Conservation (phyloP, 1,140 invertebrate species). For the Apis florea region DNA sequence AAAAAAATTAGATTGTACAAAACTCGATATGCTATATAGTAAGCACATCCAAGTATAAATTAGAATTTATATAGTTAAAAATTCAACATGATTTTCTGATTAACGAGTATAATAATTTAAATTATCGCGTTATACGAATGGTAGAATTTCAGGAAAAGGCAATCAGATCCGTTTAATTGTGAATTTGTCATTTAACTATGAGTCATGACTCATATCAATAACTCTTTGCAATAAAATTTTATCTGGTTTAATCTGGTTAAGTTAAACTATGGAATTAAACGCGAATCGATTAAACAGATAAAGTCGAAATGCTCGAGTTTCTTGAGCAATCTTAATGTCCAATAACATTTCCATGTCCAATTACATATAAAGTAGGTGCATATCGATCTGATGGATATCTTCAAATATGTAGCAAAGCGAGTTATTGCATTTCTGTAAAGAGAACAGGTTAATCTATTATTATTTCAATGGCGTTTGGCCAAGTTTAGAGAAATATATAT, state of each 20-base stretch:
- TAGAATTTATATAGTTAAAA: neutral
- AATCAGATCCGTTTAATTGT: neutral
- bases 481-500: slow-evolving; percentile 54
- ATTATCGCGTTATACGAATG: neutral
- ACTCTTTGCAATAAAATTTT: neutral
- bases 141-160: neutral
- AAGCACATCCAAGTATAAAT: neutral
- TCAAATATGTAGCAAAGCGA: neutral
- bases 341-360: too few species aligned
- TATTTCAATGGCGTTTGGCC: slow-evolving; percentile 69
- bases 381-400: neutral
- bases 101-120: neutral
- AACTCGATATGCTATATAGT: too few species aligned
- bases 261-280: slow-evolving; percentile 11
- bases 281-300: slow-evolving; percentile 13
- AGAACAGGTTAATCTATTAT: slow-evolving; percentile 65
- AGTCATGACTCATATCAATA: slow-evolving; percentile 16
- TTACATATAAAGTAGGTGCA: too few species aligned
- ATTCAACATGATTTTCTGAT: neutral
- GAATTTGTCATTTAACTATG: neutral
- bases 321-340: neutral
- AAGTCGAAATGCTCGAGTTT: neutral
- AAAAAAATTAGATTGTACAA: too few species aligned
- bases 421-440: slow-evolving; percentile 20
- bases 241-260: slow-evolving; percentile 42